Conservation (phyloP, 1,140 invertebrate species). For the Cylas formicarius region DNA sequence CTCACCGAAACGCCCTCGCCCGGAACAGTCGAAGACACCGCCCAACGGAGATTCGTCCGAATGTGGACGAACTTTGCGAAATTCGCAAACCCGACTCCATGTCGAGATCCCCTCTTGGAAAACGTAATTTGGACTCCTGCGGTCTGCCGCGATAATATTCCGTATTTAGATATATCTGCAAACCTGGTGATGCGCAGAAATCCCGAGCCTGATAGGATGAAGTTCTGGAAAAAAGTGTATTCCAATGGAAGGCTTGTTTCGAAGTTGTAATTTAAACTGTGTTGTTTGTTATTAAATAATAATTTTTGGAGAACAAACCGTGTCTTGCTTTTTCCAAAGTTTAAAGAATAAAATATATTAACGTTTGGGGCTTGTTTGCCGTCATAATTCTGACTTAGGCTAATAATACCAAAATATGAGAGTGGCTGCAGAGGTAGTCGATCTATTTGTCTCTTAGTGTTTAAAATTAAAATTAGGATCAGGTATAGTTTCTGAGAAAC, state of each 20-base stretch:
- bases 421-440: too few species aligned
- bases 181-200: conserved; percentile 30
- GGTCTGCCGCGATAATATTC: conserved; percentile 40
- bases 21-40: conserved; percentile 34
- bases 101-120: conserved; percentile 32
- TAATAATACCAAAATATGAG: too few species aligned
- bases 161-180: conserved; percentile 36
- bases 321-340: too few species aligned
- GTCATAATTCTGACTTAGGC: too few species aligned
- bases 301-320: too few species aligned
- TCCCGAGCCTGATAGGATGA: conserved; percentile 39
- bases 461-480: too few species aligned
- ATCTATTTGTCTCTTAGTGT: too few species aligned
- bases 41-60: conserved; percentile 43
- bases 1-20: conserved; percentile 12
- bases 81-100: conserved; percentile 43
- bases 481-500: too few species aligned
- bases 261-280: conserved; percentile 20
- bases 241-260: conserved; percentile 8
- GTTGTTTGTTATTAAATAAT: too few species aligned
- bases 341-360: too few species aligned
- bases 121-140: conserved; percentile 44
- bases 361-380: too few species aligned
- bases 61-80: conserved; percentile 51
- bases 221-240: conserved; percentile 38